Evolutionary conservation across 2,888 invertebrate genomes (phyloP).

Genomic region (Drosophila ezoana): DNA sequence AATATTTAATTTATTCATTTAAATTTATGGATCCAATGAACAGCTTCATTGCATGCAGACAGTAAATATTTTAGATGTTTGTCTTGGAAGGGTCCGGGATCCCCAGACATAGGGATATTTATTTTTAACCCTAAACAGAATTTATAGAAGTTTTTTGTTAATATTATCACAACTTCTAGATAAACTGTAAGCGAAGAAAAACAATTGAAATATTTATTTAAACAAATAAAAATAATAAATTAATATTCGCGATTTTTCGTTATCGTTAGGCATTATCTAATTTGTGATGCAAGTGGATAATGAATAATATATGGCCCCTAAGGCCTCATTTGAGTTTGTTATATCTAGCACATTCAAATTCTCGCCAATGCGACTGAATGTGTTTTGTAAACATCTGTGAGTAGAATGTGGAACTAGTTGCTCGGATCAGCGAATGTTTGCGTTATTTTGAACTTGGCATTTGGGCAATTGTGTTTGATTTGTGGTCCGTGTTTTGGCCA

Average conservation of each 20-base stretch:
- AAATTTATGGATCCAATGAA: no score
- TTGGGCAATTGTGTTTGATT: slow-evolving; percentile 56
- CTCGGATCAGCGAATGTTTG: slow-evolving; percentile 25
- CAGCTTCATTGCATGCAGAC: no score
- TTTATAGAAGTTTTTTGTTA: neutral
- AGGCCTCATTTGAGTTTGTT: neutral
- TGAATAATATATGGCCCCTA: no score
- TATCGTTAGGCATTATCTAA: no score
- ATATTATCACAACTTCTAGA: neutral
- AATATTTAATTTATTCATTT: no score
- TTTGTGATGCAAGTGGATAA: no score
- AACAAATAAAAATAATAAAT: neutral
- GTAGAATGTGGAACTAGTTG: neutral
- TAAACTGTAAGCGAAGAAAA: neutral
- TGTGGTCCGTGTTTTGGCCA: slow-evolving; percentile 29
- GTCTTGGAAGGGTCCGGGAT: no score
- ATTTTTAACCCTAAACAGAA: neutral
- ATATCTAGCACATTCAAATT: neutral
- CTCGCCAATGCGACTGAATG: neutral
- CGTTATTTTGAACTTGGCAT: slow-evolving; percentile 62
- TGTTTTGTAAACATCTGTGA: neutral
- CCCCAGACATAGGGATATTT: no score
- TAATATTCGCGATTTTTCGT: no score
- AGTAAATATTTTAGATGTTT: no score
- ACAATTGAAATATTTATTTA: neutral